Base-by-base conservation (phyloP, 2,113 vertebrate species). In the Aptenodytes patagonicus region DNA sequence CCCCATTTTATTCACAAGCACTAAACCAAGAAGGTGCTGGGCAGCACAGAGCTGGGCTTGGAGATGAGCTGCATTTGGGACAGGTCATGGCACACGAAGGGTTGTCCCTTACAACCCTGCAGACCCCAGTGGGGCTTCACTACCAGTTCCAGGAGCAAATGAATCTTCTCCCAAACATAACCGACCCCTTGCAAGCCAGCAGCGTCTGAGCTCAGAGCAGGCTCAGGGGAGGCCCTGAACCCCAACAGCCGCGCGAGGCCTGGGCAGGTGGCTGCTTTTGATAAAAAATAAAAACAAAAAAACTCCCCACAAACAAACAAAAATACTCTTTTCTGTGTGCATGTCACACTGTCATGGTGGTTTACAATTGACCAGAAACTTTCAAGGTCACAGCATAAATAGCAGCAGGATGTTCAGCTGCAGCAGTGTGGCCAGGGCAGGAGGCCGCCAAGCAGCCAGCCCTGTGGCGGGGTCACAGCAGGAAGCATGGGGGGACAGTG, bases 391-490 rank as follows among this genome's bases (percentile, higher is more conserved):
- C 7, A 52, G 16, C 8, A 2, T 3, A 11, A 57, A 6, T 3
- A 62, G 61, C 34, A 25, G 71, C 69, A 90, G 78, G 87, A 40
- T 16, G 54, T 29, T 60, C 42, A 78, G 68, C 73, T 17, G 4
- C 83, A 36, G 83, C 62, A 12, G 51, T 3, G 7, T 4, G 42
- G 68, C 51, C 7, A 9, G 0, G 15, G 40, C 34, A 10, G 61
- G 57, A 36, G 71, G 13, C 70, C 4, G 7, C 29, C 0, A 1
- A 55, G 40, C 38, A 2, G 44, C 52, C 51, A 11, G 28, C 24
- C 31, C 60, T 5, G 8, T 1, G 0, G 13, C 0, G 0, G 36
- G 13, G 13, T 3, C 22, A 32, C 22, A 3, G 80, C 61, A 64
- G 83, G 51, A 58, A 21, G 24, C 10, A 2, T 1, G 7, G 19